Percentiles rank a stretch among this genome's conserved stretches.
These are phyloP conservation scores for Bos taurus DNA, from an alignment of 2,113 vertebrate genomes.

Conservation along the genomic window DNA sequence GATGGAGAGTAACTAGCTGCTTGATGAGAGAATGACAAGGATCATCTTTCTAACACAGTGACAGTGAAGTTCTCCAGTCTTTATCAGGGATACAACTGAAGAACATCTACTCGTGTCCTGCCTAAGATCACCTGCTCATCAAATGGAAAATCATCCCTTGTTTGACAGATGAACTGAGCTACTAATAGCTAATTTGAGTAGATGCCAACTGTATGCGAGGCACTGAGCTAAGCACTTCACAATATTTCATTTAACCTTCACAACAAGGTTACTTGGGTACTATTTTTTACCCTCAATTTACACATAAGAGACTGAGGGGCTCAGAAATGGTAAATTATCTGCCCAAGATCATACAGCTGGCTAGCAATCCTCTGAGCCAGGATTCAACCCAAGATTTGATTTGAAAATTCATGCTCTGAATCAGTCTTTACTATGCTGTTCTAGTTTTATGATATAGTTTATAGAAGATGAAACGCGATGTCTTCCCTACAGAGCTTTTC, in stretches of 20 bases:
- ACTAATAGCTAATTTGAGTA: constrained; percentile 20
- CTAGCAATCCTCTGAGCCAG: not conserved
- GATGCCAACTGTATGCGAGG: not conserved
- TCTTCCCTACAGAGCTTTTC: not conserved
- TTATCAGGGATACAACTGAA: not conserved
- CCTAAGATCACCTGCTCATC: not conserved
- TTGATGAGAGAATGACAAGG: constrained; percentile 16
- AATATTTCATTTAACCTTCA: constrained; percentile 7
- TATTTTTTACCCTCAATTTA: constrained; percentile 28
- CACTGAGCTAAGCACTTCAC: not conserved
- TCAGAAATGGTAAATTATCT: not conserved
- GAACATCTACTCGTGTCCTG: not conserved
- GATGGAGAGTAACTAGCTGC: not conserved
- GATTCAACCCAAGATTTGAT: constrained; percentile 10
- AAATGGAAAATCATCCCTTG: not conserved
- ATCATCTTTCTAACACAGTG: not conserved
- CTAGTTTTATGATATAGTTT: constrained; percentile 31
- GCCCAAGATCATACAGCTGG: not conserved
- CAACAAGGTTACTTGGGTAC: not conserved
- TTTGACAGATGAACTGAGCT: not conserved
- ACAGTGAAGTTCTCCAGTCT: not conserved
- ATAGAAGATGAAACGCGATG: not conserved
- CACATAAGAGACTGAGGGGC: not conserved
- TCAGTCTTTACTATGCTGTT: not conserved
- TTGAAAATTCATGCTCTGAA: not conserved